phyloP scores from a whole-genome alignment of 2,113 vertebrate genomes.

The Danio rerio region GRCz12tu NC_133183.1:17799001-17799500 shows the following conservation, averaged over 20 bases:
- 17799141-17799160: slow-evolving; percentile 78
- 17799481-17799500: neutral
- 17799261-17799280: slow-evolving; percentile 17
- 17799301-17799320: slow-evolving; percentile 76
- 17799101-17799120: slow-evolving; percentile 75
- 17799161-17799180: slow-evolving; percentile 71
- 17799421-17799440: slow-evolving; percentile 68
- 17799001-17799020: slow-evolving; percentile 61
- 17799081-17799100: slow-evolving; percentile 35
- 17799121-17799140: slow-evolving; percentile 77
- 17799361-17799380: slow-evolving; percentile 59
- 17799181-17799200: slow-evolving; percentile 82
- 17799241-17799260: slow-evolving; percentile 22
- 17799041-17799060: slow-evolving; percentile 40
- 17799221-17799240: slow-evolving; percentile 52
- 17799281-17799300: slow-evolving; percentile 57
- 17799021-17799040: slow-evolving; percentile 49
- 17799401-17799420: slow-evolving; percentile 67
- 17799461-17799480: slow-evolving; percentile 29
- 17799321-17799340: slow-evolving; percentile 76
- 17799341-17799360: slow-evolving; percentile 52
- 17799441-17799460: slow-evolving; percentile 60
- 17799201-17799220: slow-evolving; percentile 65
- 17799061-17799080: slow-evolving; percentile 14
- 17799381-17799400: slow-evolving; percentile 71